These are phyloP conservation scores for Calcarius lapponicus DNA, from an alignment of 2,797 vertebrate species.

Conservation along the genomic window DNA sequence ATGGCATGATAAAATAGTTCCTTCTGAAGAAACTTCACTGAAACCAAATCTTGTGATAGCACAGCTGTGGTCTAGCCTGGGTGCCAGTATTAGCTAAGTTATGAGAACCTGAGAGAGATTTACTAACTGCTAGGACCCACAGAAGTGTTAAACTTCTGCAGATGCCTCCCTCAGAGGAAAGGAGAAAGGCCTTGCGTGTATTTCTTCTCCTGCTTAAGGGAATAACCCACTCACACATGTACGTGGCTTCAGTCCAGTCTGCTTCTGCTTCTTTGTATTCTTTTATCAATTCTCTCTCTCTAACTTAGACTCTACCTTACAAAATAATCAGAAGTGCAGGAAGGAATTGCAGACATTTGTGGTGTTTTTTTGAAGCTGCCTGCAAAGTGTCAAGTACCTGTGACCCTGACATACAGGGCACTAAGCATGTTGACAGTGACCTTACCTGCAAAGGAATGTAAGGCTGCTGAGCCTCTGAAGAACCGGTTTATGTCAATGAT, in stretches of 20 bases:
- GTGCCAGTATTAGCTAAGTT: constrained; percentile 30
- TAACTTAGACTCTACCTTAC: background rate
- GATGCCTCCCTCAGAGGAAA: background rate
- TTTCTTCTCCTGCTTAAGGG: background rate
- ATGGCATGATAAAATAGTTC: constrained; percentile 21
- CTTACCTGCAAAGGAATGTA: constrained; percentile 49
- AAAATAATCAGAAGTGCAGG: background rate
- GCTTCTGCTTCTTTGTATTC: background rate
- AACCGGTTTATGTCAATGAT: constrained; percentile 36
- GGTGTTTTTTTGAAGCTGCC: background rate
- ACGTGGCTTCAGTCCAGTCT: background rate
- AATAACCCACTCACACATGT: background rate
- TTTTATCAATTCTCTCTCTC: background rate
- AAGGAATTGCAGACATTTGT: background rate
- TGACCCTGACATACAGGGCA: background rate
- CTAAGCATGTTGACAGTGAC: constrained; percentile 40
- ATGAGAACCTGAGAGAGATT: constrained; percentile 39
- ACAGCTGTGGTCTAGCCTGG: constrained; percentile 29
- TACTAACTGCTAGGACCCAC: constrained; percentile 15
- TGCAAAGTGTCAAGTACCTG: background rate
- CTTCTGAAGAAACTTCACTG: constrained; percentile 38
- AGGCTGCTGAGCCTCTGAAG: background rate
- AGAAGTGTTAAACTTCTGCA: background rate
- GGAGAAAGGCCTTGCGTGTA: background rate
- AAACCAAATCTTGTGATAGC: constrained; percentile 47